Evolutionary conservation across 2,888 invertebrate species (phyloP).

Genomic region (Leptogaster cylindrica): DNA sequence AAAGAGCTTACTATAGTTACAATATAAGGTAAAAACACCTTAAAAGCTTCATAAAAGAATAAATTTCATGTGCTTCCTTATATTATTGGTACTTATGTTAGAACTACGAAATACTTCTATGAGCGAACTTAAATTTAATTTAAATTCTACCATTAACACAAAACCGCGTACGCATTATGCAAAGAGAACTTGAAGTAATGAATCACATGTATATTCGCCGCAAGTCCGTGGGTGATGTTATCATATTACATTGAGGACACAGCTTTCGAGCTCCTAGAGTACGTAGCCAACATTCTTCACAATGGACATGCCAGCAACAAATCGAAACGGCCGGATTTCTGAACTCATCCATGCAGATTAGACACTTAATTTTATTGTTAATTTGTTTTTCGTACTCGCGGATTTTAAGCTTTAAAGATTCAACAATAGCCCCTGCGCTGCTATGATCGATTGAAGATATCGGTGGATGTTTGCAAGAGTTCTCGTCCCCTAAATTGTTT

Average conservation of each 20-base stretch:
- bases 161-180: not conserved
- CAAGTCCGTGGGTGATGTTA: constrained; percentile 86
- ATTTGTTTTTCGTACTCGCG: constrained; percentile 74
- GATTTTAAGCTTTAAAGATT: constrained; percentile 78
- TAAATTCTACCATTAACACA: not conserved
- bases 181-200: constrained; percentile 24
- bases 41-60: constrained; percentile 36
- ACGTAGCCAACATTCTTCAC: constrained; percentile 81
- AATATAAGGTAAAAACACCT: constrained; percentile 29
- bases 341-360: constrained; percentile 88
- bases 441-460: constrained; percentile 9
- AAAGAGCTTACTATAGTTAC: constrained; percentile 15
- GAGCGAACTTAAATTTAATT: not conserved
- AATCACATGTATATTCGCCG: constrained; percentile 83
- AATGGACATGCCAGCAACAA: constrained; percentile 97
- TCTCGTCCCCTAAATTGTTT: constrained; percentile 37
- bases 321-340: constrained; percentile 88
- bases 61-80: constrained; percentile 23
- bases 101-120: not conserved
- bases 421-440: constrained; percentile 61
- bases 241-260: constrained; percentile 93
- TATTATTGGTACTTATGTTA: constrained; percentile 15
- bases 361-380: constrained; percentile 77
- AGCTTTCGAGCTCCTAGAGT: constrained; percentile 84
- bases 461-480: constrained; percentile 30